Conservation (phyloP, 2,888 invertebrate genomes). For the Stictocephala bisonia region DNA sequence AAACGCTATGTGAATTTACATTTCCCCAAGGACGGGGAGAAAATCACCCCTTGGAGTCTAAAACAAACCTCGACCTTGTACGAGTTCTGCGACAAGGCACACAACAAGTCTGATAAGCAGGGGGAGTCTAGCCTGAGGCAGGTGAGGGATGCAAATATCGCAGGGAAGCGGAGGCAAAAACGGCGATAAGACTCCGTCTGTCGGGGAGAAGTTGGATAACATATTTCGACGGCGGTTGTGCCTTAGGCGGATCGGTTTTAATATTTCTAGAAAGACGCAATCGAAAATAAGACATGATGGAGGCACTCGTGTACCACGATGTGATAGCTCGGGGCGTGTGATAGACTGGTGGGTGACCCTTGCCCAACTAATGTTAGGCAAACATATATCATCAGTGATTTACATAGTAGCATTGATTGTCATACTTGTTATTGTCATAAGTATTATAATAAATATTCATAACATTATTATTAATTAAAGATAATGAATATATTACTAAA, state of each 20-base stretch:
- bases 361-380: too few species aligned
- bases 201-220: slow-evolving; percentile 10
- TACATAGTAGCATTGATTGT: too few species aligned
- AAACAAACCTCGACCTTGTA: slow-evolving; percentile 41
- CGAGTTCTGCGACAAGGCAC: too few species aligned
- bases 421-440: too few species aligned
- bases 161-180: slow-evolving; percentile 22
- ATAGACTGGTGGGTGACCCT: too few species aligned
- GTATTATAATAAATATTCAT: too few species aligned
- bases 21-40: slow-evolving; percentile 12
- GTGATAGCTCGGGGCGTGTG: too few species aligned
- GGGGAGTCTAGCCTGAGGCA: slow-evolving; percentile 4
- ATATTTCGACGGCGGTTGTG: slow-evolving; percentile 26
- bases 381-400: too few species aligned
- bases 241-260: slow-evolving; percentile 26
- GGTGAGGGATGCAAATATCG: slow-evolving; percentile 1
- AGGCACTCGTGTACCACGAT: too few species aligned
- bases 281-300: slow-evolving; percentile 32
- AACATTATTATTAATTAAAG: too few species aligned
- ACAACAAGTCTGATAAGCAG: slow-evolving; percentile 31
- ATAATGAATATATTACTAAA: too few species aligned
- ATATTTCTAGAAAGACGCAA: slow-evolving; percentile 41
- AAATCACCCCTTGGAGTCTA: slow-evolving; percentile 21
- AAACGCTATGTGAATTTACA: slow-evolving; percentile 7
- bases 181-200: slow-evolving; percentile 10